These are phyloP conservation scores for Oscheius sp. DNA, from an alignment of 2,888 invertebrate genomes.

Conservation along the genomic window DNA sequence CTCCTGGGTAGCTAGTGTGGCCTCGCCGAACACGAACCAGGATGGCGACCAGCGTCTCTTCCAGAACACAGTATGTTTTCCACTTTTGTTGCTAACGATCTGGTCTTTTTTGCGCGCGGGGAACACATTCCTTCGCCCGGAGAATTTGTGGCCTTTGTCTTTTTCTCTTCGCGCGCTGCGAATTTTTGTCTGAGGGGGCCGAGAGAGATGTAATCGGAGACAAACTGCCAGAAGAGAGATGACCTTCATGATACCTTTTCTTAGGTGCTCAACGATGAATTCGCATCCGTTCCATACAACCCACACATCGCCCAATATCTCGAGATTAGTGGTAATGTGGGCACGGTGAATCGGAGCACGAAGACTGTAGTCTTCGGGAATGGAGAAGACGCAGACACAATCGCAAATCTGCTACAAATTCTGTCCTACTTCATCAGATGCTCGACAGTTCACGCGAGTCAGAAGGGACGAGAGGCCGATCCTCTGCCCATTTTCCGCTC, in stretches of 20 bases:
- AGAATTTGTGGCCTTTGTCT: constrained; percentile 22
- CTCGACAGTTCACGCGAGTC: constrained; percentile 59
- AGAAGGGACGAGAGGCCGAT: constrained; percentile 21
- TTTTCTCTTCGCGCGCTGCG: neutral
- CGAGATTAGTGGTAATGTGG: constrained; percentile 79
- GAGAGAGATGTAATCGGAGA: constrained; percentile 19
- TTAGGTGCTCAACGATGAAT: constrained; percentile 42
- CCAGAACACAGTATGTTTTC: neutral
- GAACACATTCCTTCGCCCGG: neutral
- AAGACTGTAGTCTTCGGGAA: constrained; percentile 81
- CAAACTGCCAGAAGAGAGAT: neutral
- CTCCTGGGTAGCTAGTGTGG: constrained; percentile 71
- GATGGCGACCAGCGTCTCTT: neutral
- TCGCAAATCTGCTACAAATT: constrained; percentile 79
- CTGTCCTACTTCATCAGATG: constrained; percentile 89
- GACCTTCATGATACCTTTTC: neutral
- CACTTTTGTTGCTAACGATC: neutral
- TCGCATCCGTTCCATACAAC: constrained; percentile 80
- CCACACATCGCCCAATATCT: constrained; percentile 90
- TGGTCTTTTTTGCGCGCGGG: no score
- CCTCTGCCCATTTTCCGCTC: constrained; percentile 28
- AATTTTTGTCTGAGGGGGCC: constrained; percentile 5
- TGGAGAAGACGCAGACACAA: constrained; percentile 78
- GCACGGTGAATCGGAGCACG: constrained; percentile 83
- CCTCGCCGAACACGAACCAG: constrained; percentile 44